Evolutionary conservation across 2,888 invertebrate species (phyloP).

Genomic region (Cephus runcator): DNA sequence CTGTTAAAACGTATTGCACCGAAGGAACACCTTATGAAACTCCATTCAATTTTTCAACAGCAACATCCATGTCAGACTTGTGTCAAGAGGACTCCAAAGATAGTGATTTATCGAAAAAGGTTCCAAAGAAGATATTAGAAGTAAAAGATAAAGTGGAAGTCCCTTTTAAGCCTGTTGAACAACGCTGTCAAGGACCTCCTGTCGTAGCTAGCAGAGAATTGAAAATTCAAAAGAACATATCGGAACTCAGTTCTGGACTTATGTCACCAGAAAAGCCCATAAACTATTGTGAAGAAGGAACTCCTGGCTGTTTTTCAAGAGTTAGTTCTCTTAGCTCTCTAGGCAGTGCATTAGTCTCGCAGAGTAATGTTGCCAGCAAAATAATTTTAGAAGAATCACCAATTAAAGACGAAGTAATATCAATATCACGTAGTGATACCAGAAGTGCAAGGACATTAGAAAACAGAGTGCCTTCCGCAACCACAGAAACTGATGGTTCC

Average conservation of each 20-base stretch:
- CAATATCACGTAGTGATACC: conserved; percentile 14
- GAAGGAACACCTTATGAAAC: conserved; percentile 90
- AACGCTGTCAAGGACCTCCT: conserved; percentile 12
- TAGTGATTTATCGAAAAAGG: conserved; percentile 39
- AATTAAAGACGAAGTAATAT: conserved; percentile 15
- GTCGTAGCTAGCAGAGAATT: conserved; percentile 28
- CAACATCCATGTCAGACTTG: conserved; percentile 90
- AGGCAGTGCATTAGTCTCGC: conserved; percentile 46
- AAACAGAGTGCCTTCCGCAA: neutral
- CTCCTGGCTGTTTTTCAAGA: conserved; percentile 81
- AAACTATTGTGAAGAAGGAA: conserved; percentile 89
- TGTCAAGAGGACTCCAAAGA: conserved; percentile 66
- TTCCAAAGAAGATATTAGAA: conserved; percentile 34
- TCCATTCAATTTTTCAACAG: conserved; percentile 80
- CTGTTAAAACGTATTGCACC: conserved; percentile 90
- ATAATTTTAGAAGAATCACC: conserved; percentile 25
- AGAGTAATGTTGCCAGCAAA: conserved; percentile 34
- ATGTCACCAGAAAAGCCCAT: conserved; percentile 83
- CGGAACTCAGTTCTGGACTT: conserved; percentile 72
- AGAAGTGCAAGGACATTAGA: conserved; percentile 21
- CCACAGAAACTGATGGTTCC: conserved; percentile 20
- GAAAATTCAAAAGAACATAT: conserved; percentile 30
- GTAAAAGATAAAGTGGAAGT: conserved; percentile 21
- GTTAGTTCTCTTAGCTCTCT: conserved; percentile 69
- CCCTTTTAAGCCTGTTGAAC: neutral